Conservation (phyloP, 2,113 vertebrate genomes). For the Xenopus laevis region DNA sequence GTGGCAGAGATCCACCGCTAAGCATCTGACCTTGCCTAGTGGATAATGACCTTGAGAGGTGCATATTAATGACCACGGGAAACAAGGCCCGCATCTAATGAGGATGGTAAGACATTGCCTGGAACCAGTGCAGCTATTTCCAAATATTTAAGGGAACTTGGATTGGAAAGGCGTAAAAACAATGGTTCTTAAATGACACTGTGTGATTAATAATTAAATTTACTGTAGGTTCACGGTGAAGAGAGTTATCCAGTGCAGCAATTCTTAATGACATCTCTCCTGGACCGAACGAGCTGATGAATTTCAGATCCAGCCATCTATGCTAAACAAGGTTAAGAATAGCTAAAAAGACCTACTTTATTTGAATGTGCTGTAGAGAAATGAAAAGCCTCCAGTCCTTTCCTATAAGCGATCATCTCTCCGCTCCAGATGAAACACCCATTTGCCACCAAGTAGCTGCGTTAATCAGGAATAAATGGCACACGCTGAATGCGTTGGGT, state of each 20-base stretch:
- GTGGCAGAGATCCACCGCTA: slow-evolving; percentile 1
- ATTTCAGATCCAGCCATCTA: slow-evolving; percentile 62
- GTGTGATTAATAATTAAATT: slow-evolving; percentile 53
- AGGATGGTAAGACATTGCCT: slow-evolving; percentile 41
- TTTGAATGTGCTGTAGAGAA: slow-evolving; percentile 48
- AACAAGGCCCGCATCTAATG: slow-evolving; percentile 1
- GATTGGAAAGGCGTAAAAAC: slow-evolving; percentile 49
- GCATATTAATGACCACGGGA: slow-evolving; percentile 13
- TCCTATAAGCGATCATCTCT: slow-evolving; percentile 57
- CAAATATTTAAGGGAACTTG: slow-evolving; percentile 48
- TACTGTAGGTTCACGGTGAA: slow-evolving; percentile 17
- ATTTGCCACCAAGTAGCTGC: slow-evolving; percentile 56
- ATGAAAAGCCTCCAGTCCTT: slow-evolving; percentile 60
- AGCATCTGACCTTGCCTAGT: slow-evolving; percentile 40
- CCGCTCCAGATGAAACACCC: slow-evolving; percentile 53
- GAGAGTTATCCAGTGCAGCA: slow-evolving; percentile 37
- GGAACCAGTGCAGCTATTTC: slow-evolving; percentile 31
- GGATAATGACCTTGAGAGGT: background rate
- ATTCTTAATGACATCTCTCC: slow-evolving; percentile 58
- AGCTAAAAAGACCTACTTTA: slow-evolving; percentile 35
- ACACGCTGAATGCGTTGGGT: slow-evolving; percentile 9
- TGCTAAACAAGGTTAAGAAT: slow-evolving; percentile 70
- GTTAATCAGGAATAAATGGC: slow-evolving; percentile 52
- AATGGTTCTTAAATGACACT: slow-evolving; percentile 50
- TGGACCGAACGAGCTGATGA: slow-evolving; percentile 45